phyloP scores from a whole-genome alignment of 2,113 vertebrate genomes.

The Uropsilus gracilis region DNA sequence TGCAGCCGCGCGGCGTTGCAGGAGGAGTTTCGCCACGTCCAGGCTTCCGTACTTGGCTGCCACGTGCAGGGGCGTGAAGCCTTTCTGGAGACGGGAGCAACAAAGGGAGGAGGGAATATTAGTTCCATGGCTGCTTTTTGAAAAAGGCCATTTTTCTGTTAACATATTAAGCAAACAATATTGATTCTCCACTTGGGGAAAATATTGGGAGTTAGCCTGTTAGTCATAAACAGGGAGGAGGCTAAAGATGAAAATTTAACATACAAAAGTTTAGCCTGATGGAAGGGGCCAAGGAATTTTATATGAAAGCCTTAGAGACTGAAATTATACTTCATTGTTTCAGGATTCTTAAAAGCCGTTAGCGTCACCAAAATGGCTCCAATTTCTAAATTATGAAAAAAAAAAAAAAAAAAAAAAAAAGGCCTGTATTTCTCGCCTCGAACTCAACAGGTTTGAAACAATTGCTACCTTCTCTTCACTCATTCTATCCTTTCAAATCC shows the following conservation, averaged over 20 bases:
- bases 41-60: conserved; percentile 97
- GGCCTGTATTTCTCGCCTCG: neutral
- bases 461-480: neutral
- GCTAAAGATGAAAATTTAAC: neutral
- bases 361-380: neutral
- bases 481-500: neutral
- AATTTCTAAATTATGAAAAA: neutral
- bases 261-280: neutral
- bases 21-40: conserved; percentile 95
- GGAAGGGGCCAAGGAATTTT: neutral
- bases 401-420: no score
- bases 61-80: conserved; percentile 97
- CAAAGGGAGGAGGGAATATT: neutral
- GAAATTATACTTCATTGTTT: neutral
- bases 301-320: neutral
- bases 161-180: neutral
- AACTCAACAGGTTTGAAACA: neutral
- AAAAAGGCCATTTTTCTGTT: neutral
- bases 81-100: conserved; percentile 89
- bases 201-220: neutral
- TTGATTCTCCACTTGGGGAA: neutral
- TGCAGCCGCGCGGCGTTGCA: conserved; percentile 92
- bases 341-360: neutral
- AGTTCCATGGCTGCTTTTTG: neutral
- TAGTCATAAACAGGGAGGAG: neutral